Evolutionary conservation across 2,888 invertebrate species (phyloP).

Genomic region (Anorthoa munda): DNA sequence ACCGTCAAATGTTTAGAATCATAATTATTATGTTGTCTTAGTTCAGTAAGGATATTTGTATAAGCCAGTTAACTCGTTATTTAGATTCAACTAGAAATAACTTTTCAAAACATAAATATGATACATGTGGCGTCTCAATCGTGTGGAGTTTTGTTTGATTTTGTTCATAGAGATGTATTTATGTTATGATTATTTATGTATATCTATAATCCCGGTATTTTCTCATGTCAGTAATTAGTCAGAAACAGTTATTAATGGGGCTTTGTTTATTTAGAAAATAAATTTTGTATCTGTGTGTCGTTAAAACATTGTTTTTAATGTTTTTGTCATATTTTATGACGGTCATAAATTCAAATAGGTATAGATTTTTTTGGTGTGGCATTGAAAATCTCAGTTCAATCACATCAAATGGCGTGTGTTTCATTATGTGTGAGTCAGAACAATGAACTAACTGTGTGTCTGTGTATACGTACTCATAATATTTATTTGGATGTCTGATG

Average conservation of each 20-base stretch:
- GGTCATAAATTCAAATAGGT: slow-evolving; percentile 55
- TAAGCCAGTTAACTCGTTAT: slow-evolving; percentile 80
- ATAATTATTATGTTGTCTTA: slow-evolving; percentile 86
- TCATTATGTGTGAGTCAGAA: slow-evolving; percentile 48
- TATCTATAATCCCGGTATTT: slow-evolving; percentile 71
- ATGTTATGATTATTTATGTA: slow-evolving; percentile 72
- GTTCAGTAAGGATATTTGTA: slow-evolving; percentile 83
- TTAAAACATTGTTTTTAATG: slow-evolving; percentile 57
- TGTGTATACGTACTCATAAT: slow-evolving; percentile 28
- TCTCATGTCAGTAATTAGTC: slow-evolving; percentile 77
- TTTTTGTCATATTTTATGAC: slow-evolving; percentile 66
- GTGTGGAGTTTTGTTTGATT: slow-evolving; percentile 72
- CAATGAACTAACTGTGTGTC: slow-evolving; percentile 38
- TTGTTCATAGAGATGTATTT: slow-evolving; percentile 79
- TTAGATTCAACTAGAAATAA: slow-evolving; percentile 85
- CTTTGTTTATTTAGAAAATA: slow-evolving; percentile 74
- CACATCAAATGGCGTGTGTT: slow-evolving; percentile 49
- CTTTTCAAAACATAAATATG: slow-evolving; percentile 87
- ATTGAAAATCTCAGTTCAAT: slow-evolving; percentile 52
- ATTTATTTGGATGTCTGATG: slow-evolving; percentile 49
- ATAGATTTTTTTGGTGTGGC: slow-evolving; percentile 51
- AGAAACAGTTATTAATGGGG: slow-evolving; percentile 68
- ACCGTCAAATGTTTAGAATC: slow-evolving; percentile 73
- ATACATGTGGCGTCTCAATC: slow-evolving; percentile 87
- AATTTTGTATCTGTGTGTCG: slow-evolving; percentile 52